These are phyloP conservation scores for Pantherophis alleghaniensis DNA, from an alignment of 2,797 vertebrate genomes.

Conservation along the genomic window DNA sequence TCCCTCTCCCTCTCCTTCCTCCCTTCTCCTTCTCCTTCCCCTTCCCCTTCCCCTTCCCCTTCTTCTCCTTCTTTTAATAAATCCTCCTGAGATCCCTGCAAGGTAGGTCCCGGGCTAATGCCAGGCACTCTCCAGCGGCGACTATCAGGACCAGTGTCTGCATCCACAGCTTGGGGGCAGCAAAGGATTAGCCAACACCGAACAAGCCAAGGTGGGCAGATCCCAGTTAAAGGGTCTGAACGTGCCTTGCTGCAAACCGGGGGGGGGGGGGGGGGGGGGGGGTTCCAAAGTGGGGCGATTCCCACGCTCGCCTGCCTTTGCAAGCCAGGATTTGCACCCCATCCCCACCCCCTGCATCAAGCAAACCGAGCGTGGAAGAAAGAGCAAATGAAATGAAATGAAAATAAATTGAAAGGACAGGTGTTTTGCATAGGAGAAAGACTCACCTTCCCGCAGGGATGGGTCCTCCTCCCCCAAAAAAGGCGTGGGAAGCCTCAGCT, in stretches of 20 bases:
- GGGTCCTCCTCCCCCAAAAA: neutral
- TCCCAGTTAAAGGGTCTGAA: neutral
- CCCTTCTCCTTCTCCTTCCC: too few relatives aligned
- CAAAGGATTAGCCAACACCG: neutral
- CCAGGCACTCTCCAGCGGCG: neutral
- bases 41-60: too few relatives aligned
- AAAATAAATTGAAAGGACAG: neutral
- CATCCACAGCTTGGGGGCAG: neutral
- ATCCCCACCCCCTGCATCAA: neutral
- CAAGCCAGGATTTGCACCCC: neutral
- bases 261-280: neutral
- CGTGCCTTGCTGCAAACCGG: neutral
- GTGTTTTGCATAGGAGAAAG: neutral
- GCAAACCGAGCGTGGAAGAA: neutral
- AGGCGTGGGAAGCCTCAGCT: neutral
- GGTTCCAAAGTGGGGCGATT: neutral
- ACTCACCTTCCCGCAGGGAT: neutral
- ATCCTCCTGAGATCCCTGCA: neutral
- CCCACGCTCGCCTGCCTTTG: neutral
- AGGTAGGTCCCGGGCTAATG: neutral
- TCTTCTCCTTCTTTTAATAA: neutral
- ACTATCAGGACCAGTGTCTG: neutral
- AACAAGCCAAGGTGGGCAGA: neutral
- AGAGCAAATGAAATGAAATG: neutral
- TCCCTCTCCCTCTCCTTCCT: too few relatives aligned